Evolutionary conservation across 2,888 invertebrate species (phyloP).

Genomic region (Caenorhabditis sinica): DNA sequence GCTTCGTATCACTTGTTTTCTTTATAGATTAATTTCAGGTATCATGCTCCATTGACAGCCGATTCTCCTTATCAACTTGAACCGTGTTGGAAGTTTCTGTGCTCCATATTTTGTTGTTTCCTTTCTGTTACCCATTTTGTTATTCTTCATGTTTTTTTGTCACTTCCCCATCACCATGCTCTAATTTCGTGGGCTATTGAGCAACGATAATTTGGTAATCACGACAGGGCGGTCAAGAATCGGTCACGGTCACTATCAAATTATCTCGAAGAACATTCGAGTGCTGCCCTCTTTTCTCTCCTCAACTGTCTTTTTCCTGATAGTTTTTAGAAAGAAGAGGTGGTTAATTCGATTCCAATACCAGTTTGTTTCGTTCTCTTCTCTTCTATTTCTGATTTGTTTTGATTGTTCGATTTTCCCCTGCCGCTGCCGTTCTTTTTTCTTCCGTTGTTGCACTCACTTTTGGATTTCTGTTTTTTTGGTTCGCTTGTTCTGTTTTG

Average conservation of each 20-base stretch:
- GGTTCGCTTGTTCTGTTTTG: slow-evolving; percentile 24
- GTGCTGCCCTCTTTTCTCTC: slow-evolving; percentile 28
- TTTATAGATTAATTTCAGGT: not conserved
- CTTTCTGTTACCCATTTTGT: not conserved
- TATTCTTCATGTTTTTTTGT: not conserved
- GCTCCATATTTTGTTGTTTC: not conserved
- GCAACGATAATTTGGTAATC: not conserved
- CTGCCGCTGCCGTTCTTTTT: slow-evolving; percentile 1
- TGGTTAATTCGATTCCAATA: slow-evolving; percentile 54
- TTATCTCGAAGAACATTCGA: slow-evolving; percentile 42
- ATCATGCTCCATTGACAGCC: not conserved
- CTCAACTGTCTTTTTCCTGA: slow-evolving; percentile 27
- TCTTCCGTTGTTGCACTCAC: slow-evolving; percentile 36
- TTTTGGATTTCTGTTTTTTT: slow-evolving; percentile 28
- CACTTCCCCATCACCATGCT: not conserved
- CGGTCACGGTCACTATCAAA: slow-evolving; percentile 44
- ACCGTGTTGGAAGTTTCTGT: not conserved
- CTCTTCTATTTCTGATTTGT: slow-evolving; percentile 33
- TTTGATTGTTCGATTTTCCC: slow-evolving; percentile 45
- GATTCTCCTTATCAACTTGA: not conserved
- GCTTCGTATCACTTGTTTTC: not conserved
- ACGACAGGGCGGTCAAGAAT: not conserved
- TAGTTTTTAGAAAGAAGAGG: slow-evolving; percentile 37
- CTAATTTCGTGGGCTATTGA: not conserved
- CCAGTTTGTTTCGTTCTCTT: slow-evolving; percentile 46